Base-by-base conservation (phyloP, 92 coral and sea anemone genomes). In the Actinostola sp. region DNA sequence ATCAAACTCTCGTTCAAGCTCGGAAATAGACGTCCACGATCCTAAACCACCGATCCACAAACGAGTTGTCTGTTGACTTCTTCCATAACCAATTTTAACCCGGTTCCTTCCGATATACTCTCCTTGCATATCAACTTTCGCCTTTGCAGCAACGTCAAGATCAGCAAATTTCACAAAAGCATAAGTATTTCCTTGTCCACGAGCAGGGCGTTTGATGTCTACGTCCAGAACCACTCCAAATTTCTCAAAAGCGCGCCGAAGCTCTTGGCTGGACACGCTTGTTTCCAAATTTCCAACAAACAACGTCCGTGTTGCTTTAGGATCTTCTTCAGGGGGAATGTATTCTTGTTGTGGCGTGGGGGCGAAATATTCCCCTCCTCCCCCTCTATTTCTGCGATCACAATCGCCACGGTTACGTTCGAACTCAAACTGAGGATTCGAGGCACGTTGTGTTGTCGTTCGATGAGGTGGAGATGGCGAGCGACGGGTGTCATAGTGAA, bases 41-140 rank as follows among this genome's bases (percentile, higher is more conserved):
- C 99, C 99, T 73, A 95, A 82, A 28, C 99, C 99, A 62, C 99
- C 99, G 66, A 95, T 87, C 99, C 99, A 95, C 78, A 95, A 80
- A 19, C 99, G 92, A 49, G 99, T 95, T 49, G 99, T 95, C 70
- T 92, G 99, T 88, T 92, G 97, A 84, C 99, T 95, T 76, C 94
- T 92, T 30, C 99, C 99, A 83, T 92, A 95, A 39, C 99, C 99
- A 63, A 95, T 92, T 82, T 95, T 95, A 13, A 92, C 97, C 76
- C 92, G 99, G 82, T 95, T 95, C 59, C 92, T 89, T 46, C 99
- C 99, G 50, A 95, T 85, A 41, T 80, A 85, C 56, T 84, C 87
- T 61, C 97, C 99, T 82, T 95, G 99, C 99, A 95, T 95, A 24
- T 85, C 92, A 42, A 82, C 85, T 63, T 92, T 86, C 16, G 99